Evolutionary conservation across 2,113 vertebrate genomes (phyloP), one percentile per base, ranked within the genome.

Genomic region (Sula dactylatra): DNA sequence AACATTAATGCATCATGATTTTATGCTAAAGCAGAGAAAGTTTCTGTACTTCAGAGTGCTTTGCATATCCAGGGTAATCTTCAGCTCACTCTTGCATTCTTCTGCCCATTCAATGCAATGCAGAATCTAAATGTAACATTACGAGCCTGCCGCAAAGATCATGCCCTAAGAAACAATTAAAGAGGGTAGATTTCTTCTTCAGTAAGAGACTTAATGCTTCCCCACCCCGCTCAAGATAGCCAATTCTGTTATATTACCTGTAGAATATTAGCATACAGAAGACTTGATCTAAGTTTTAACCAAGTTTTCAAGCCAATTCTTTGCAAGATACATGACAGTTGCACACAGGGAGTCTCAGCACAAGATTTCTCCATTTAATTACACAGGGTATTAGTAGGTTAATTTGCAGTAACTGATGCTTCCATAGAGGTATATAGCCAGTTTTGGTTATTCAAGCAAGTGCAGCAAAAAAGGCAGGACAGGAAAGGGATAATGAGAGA

Each of bases 381-480:
- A 66, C 72, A 73, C 50, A 45, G 45, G 67, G 62, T 56, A 86
- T 94, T 86, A 94, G 93, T 85, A 56, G 47, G 94, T 97, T 94
- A 93, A 93, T 85, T 91, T 80, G 85, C 82, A 98, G 93, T 95
- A 96, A 95, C 89, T 86, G 95, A 94, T 97, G 97, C 97, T 96
- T 97, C 97, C 97, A 96, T 38, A 96, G 86, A 97, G 96, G 84
- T 96, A 79, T 80, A 92, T 65, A 86, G 94, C 65, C 81, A 97
- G 89, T 42, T 89, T 52, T 36, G 80, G 93, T 96, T 94, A 97
- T 44, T 94, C 88, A 97, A 97, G 97, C 97, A 97, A 96, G 86
- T 52, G 64, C 94, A 92, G 90, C 74, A 87, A 69, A 90, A 77
- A 56, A 82, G 36, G 45, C 79, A 78, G 69, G 58, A 54, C 31